Conservation (phyloP, 2,888 invertebrate genomes). For the Lordiphosa fenestrarum region DNA sequence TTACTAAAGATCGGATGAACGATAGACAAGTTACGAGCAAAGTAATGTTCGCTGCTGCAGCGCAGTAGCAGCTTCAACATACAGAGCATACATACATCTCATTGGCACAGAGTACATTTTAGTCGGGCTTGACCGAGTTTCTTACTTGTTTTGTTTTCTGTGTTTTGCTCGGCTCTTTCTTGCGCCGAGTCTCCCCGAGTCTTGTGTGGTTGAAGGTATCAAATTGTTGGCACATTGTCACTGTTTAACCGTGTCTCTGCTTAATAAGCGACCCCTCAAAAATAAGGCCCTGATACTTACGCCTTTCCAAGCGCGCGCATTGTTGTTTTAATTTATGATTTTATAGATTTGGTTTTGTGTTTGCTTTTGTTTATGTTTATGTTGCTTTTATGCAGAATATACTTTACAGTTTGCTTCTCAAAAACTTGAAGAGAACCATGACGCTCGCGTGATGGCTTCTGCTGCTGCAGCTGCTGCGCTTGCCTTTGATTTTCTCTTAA, state of each 20-base stretch:
- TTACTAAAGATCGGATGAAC: too few species aligned
- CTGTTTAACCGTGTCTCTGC: slow-evolving; percentile 2
- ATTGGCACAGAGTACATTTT: too few species aligned
- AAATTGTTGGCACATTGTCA: not conserved
- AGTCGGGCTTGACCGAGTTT: too few species aligned
- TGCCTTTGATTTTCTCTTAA: slow-evolving; percentile 30
- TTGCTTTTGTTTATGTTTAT: slow-evolving; percentile 18
- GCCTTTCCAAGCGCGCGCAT: slow-evolving; percentile 47
- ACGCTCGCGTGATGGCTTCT: slow-evolving; percentile 11
- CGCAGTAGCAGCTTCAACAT: too few species aligned
- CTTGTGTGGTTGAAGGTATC: slow-evolving; percentile 11
- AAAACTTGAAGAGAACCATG: slow-evolving; percentile 40
- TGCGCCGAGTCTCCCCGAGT: not conserved
- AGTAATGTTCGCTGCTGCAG: too few species aligned
- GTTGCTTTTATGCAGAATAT: slow-evolving; percentile 25
- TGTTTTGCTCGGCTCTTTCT: slow-evolving; percentile 58
- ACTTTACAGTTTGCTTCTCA: slow-evolving; percentile 51
- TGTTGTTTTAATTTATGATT: slow-evolving; percentile 30
- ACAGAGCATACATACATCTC: too few species aligned
- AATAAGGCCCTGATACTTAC: slow-evolving; percentile 40
- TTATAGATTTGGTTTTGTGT: slow-evolving; percentile 22
- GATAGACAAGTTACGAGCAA: too few species aligned
- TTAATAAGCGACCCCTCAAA: not conserved
- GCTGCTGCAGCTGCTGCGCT: slow-evolving; percentile 25
- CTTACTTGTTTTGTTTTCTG: slow-evolving; percentile 28